phyloP scores from a whole-genome alignment of 2,888 invertebrate genomes.

The Tryphoninae sp. region DNA sequence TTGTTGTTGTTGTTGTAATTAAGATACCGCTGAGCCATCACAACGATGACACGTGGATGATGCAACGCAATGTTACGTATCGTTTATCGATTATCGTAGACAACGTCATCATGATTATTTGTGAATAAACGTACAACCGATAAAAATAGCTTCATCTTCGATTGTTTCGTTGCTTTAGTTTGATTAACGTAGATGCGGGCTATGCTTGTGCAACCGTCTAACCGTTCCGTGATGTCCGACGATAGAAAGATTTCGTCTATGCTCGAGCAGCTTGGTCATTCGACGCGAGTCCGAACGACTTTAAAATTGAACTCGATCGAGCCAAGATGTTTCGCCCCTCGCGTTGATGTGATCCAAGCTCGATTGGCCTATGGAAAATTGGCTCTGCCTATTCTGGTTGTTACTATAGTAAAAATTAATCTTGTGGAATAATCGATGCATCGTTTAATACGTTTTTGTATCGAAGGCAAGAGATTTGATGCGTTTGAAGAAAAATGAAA shows the following conservation, averaged over 20 bases:
- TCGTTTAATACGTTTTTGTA: background rate
- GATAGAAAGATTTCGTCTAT: slow-evolving; percentile 69
- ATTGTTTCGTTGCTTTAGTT: background rate
- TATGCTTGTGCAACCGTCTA: background rate
- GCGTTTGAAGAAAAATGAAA: slow-evolving; percentile 70
- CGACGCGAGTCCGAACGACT: slow-evolving; percentile 71
- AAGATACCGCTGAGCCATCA: background rate
- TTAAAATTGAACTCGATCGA: slow-evolving; percentile 79
- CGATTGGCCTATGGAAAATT: slow-evolving; percentile 80
- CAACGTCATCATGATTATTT: background rate
- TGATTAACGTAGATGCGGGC: background rate
- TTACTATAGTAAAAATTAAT: background rate
- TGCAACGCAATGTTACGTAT: slow-evolving; percentile 54
- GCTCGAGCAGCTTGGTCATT: slow-evolving; percentile 67
- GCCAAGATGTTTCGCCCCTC: slow-evolving; percentile 79
- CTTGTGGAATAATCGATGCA: background rate
- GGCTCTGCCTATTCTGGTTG: slow-evolving; percentile 78
- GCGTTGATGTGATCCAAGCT: slow-evolving; percentile 80
- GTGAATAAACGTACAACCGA: background rate
- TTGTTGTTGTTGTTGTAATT: background rate
- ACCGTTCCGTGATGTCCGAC: slow-evolving; percentile 28
- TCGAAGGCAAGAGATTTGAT: slow-evolving; percentile 79
- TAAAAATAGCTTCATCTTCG: background rate
- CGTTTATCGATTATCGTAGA: slow-evolving; percentile 60
- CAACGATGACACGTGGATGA: slow-evolving; percentile 8